These are phyloP conservation scores for Crematogaster levior DNA, from an alignment of 2,888 invertebrate genomes.

Conservation along the genomic window DNA sequence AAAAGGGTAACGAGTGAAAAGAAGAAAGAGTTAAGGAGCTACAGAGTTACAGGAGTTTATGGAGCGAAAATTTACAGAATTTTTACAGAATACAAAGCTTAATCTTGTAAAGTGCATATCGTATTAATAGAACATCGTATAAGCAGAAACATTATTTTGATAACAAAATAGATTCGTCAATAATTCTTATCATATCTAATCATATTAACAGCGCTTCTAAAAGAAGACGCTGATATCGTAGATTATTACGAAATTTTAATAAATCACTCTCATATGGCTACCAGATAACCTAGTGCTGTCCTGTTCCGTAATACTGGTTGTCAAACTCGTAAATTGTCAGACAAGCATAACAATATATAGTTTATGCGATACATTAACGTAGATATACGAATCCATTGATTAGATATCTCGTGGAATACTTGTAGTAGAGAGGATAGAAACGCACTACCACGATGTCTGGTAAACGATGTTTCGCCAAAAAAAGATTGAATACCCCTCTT, in stretches of 20 bases:
- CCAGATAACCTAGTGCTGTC: background rate
- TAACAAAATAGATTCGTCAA: constrained; percentile 35
- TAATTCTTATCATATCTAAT: constrained; percentile 36
- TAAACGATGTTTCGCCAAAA: constrained; percentile 1
- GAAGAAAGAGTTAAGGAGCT: no score
- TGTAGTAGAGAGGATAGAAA: background rate
- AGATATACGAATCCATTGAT: background rate
- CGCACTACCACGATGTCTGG: background rate
- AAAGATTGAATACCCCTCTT: constrained; percentile 7
- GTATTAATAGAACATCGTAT: constrained; percentile 25
- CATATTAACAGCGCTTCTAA: background rate
- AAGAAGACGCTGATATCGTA: background rate
- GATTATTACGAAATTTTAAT: constrained; percentile 19
- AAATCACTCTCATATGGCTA: background rate
- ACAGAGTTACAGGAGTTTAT: no score
- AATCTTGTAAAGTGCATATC: constrained; percentile 44
- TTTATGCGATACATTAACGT: background rate
- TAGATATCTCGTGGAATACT: background rate
- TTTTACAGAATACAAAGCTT: no score
- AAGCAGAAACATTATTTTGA: background rate
- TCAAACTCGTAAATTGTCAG: constrained; percentile 17
- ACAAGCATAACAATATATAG: constrained; percentile 1
- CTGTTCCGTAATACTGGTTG: background rate
- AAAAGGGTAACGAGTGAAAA: no score
- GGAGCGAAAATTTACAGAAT: no score